Evolutionary conservation across 1,140 invertebrate genomes (phyloP).

Genomic region (Melanaphis sacchari): DNA sequence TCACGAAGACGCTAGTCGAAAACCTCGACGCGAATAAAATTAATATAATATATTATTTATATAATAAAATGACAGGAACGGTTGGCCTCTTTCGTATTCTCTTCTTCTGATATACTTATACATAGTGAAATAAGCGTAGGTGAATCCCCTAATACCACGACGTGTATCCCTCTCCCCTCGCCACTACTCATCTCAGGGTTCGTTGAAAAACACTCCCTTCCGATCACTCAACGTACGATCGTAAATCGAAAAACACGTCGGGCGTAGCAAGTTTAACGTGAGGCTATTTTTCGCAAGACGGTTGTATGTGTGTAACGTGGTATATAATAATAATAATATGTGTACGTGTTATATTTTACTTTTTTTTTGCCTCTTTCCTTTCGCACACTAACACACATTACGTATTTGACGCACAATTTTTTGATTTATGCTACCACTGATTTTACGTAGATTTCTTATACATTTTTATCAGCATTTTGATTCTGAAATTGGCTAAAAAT

Average conservation of each 20-base stretch:
- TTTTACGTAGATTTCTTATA: too few relatives aligned
- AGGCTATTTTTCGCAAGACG: slow-evolving; percentile 36
- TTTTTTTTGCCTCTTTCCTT: not conserved
- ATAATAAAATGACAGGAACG: not conserved
- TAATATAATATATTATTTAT: slow-evolving; percentile 9
- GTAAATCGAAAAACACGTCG: slow-evolving; percentile 32
- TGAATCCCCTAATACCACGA: not conserved
- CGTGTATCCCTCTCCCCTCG: not conserved
- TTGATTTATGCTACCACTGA: slow-evolving; percentile 25
- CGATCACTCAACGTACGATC: slow-evolving; percentile 35
- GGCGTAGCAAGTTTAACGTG: slow-evolving; percentile 9
- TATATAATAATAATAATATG: not conserved
- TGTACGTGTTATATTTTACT: slow-evolving; percentile 7
- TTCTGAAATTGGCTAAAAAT: not conserved
- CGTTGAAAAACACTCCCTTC: not conserved
- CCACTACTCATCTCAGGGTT: not conserved
- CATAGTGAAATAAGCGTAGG: not conserved
- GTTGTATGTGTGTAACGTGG: not conserved
- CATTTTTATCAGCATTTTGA: not conserved
- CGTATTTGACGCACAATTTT: not conserved
- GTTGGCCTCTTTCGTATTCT: not conserved
- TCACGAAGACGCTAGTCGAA: not conserved
- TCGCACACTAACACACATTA: too few relatives aligned
- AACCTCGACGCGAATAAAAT: not conserved
- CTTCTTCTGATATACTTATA: not conserved